Conservation (phyloP, 2,113 vertebrate species). For the Trogon surrucura region DNA sequence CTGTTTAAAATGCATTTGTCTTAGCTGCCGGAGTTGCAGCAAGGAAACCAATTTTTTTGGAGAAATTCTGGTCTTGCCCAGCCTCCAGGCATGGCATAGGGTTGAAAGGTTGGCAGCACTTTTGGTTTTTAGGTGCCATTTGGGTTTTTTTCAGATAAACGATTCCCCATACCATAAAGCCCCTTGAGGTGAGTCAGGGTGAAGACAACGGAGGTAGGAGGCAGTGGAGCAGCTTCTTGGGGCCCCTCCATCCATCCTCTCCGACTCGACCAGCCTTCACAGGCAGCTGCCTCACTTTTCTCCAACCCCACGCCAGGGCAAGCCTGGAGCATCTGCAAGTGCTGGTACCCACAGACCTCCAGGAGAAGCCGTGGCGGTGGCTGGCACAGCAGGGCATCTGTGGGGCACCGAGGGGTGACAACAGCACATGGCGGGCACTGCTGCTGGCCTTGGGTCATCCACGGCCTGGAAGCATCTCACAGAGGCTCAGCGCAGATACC, state of each 20-base stretch:
- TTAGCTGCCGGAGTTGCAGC: not conserved
- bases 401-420: not conserved
- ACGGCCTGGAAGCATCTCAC: not conserved
- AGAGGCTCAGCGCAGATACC: not conserved
- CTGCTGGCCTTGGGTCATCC: accelerated
- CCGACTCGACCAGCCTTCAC: not conserved
- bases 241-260: not conserved
- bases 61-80: not conserved
- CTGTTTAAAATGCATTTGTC: not conserved
- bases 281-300: accelerated
- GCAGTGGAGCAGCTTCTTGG: not conserved
- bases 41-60: not conserved
- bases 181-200: not conserved
- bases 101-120: not conserved
- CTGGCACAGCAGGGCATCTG: not conserved
- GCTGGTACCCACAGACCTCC: accelerated
- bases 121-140: not conserved
- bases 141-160: not conserved
- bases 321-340: too few species aligned
- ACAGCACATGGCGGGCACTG: accelerated
- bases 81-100: not conserved
- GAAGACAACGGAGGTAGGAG: not conserved
- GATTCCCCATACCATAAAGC: not conserved
- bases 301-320: accelerated
- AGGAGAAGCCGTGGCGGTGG: accelerated